Percentiles rank a stretch among this genome's conserved stretches.
phyloP scores from a whole-genome alignment of 2,888 invertebrate genomes.

The Drosophila setosimentum region DNA sequence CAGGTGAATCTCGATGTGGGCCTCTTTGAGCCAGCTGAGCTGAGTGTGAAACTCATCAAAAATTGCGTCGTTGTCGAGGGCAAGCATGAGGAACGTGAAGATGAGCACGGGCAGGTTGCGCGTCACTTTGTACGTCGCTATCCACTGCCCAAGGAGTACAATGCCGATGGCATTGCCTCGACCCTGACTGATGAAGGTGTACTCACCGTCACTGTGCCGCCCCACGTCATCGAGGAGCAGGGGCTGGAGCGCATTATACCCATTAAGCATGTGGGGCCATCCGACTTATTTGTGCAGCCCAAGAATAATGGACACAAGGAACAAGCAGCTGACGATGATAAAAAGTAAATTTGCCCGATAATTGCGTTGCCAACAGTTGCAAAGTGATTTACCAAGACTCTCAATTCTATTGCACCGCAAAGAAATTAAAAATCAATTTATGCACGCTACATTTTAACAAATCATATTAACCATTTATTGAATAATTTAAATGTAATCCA shows the following conservation, averaged over 20 bases:
- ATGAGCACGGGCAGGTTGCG: slow-evolving; percentile 91
- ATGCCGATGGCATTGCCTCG: slow-evolving; percentile 90
- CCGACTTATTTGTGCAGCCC: slow-evolving; percentile 73
- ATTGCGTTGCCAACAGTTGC: slow-evolving; percentile 19
- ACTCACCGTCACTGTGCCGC: slow-evolving; percentile 90
- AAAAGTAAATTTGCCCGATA: slow-evolving; percentile 33
- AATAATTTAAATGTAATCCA: slow-evolving; percentile 32
- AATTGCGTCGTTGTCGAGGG: slow-evolving; percentile 88
- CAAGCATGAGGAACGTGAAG: slow-evolving; percentile 90
- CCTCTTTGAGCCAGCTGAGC: slow-evolving; percentile 90
- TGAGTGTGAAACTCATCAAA: slow-evolving; percentile 88
- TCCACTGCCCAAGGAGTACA: slow-evolving; percentile 88
- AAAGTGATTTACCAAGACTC: slow-evolving; percentile 72
- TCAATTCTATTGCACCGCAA: slow-evolving; percentile 56
- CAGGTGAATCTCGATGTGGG: slow-evolving; percentile 89
- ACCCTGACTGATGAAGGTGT: slow-evolving; percentile 93
- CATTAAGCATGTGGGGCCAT: slow-evolving; percentile 79
- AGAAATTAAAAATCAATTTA: slow-evolving; percentile 29
- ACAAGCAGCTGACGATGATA: slow-evolving; percentile 26
- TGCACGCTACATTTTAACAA: slow-evolving; percentile 54
- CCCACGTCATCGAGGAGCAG: slow-evolving; percentile 61
- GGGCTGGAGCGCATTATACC: slow-evolving; percentile 75
- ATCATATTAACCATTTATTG: slow-evolving; percentile 31
- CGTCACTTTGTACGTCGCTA: slow-evolving; percentile 92
- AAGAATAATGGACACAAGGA: slow-evolving; percentile 55